Conservation (phyloP, 35 echinoderm and acorn worm species). For the Diadema setosum region DNA sequence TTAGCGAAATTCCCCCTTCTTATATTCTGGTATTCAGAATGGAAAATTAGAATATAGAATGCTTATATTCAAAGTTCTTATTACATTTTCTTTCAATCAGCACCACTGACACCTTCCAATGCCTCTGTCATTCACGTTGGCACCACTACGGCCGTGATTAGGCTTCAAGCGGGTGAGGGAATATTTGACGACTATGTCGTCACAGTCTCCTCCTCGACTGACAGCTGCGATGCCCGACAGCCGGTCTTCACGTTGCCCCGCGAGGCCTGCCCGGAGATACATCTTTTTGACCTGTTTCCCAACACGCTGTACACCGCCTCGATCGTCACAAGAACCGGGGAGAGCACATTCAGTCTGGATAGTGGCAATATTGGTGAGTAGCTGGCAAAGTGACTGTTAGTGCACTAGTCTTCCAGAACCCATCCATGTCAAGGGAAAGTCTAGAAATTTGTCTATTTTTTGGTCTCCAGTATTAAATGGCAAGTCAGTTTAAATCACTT, state of each 20-base stretch:
- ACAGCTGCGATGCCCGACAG: background rate
- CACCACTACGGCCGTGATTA: background rate
- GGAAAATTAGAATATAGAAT: too few species aligned
- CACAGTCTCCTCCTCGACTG: background rate
- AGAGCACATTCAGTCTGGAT: background rate
- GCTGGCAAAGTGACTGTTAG: too few species aligned
- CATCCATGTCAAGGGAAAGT: too few species aligned
- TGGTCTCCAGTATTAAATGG: too few species aligned
- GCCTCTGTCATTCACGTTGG: background rate
- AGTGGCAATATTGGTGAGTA: background rate
- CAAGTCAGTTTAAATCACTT: too few species aligned
- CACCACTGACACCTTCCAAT: background rate
- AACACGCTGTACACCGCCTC: background rate
- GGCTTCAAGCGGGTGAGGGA: background rate
- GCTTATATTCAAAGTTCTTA: too few species aligned
- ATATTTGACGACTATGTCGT: conserved; percentile 19
- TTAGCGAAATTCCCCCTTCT: too few species aligned
- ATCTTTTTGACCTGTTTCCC: background rate
- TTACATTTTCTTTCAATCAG: background rate
- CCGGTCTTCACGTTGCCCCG: background rate
- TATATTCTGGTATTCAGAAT: too few species aligned
- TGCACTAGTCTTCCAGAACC: too few species aligned
- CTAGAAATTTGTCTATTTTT: too few species aligned
- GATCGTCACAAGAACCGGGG: background rate
- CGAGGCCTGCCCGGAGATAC: background rate